phyloP scores from a whole-genome alignment of 2,113 vertebrate species.

The Cynocephalus volans region DNA sequence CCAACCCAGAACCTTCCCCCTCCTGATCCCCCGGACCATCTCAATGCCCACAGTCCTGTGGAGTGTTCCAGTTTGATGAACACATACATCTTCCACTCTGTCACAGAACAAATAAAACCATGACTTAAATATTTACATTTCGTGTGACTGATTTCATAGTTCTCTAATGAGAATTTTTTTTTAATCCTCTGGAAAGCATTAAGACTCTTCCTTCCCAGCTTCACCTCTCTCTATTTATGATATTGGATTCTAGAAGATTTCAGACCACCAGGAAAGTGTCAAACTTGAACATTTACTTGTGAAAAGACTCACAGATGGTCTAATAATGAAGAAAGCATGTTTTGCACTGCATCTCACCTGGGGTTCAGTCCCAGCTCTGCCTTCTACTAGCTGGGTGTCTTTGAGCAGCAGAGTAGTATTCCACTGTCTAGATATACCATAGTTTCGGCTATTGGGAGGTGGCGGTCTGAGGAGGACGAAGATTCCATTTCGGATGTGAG shows the following conservation, averaged over 20 bases:
- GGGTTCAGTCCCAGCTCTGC: not conserved
- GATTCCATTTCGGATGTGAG: too few relatives aligned
- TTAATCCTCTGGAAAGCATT: not conserved
- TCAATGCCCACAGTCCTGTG: not conserved
- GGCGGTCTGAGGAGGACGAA: too few relatives aligned
- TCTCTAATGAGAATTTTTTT: not conserved
- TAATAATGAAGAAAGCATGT: not conserved
- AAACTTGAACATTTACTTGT: slow-evolving; percentile 22
- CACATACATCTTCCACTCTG: slow-evolving; percentile 13
- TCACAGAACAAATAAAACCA: slow-evolving; percentile 36
- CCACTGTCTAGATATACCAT: too few relatives aligned
- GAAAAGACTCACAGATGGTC: not conserved
- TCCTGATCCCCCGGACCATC: not conserved
- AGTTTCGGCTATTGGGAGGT: too few relatives aligned
- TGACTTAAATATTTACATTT: slow-evolving; percentile 43
- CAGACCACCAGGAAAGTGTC: not conserved
- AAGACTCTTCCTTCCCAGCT: not conserved
- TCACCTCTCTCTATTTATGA: not conserved
- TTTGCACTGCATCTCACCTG: not conserved
- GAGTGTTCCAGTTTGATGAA: slow-evolving; percentile 1
- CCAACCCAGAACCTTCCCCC: not conserved
- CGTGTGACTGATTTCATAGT: slow-evolving; percentile 10
- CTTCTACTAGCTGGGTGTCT: not conserved
- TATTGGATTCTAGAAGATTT: not conserved
- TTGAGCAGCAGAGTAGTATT: not conserved